Evolutionary conservation across 2,797 vertebrate species (phyloP).

Genomic region (Yasuhikotakia modesta): DNA sequence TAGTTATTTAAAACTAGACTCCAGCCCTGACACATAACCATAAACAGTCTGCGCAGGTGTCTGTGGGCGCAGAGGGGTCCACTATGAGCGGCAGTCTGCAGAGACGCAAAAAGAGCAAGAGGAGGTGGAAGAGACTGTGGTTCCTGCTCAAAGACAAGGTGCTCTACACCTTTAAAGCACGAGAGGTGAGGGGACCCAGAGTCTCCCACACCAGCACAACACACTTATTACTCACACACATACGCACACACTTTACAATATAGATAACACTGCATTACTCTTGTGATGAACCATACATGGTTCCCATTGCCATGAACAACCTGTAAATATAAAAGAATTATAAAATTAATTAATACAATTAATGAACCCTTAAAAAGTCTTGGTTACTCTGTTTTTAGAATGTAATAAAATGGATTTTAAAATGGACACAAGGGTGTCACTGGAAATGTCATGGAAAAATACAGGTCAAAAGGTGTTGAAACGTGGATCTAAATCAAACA

Average conservation of each 20-base stretch:
- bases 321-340: background rate
- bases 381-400: too few relatives aligned
- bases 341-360: too few relatives aligned
- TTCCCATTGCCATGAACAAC: background rate
- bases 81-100: constrained; percentile 91
- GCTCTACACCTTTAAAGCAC: constrained; percentile 93
- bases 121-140: constrained; percentile 97
- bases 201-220: constrained; percentile 76
- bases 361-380: background rate
- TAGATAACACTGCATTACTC: background rate
- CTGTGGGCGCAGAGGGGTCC: constrained; percentile 85
- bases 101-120: constrained; percentile 91
- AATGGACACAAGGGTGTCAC: too few relatives aligned
- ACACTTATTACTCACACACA: constrained; percentile 30
- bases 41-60: constrained; percentile 75
- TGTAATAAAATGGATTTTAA: too few relatives aligned
- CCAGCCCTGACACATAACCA: background rate
- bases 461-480: too few relatives aligned
- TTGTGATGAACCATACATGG: background rate
- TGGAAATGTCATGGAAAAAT: too few relatives aligned
- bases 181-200: constrained; percentile 87
- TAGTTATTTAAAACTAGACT: background rate
- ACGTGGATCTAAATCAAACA: too few relatives aligned
- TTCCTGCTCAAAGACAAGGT: constrained; percentile 99
- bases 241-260: constrained; percentile 13